Conservation (phyloP, 2,888 invertebrate genomes). For the Steromphala cineraria region DNA sequence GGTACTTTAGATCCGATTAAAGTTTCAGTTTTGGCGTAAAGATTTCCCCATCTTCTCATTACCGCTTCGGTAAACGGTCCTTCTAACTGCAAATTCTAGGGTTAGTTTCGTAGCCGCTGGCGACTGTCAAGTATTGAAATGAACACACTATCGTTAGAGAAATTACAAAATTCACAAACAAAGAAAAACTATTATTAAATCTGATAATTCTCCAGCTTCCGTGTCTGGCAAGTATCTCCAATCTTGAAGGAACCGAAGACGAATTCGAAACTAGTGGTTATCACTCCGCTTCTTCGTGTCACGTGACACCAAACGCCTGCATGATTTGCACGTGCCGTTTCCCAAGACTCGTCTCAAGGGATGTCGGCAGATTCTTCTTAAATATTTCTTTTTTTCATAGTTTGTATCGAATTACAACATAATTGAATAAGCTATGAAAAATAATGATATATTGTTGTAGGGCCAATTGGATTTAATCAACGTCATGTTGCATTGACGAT, state of each 20-base stretch:
- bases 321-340: not conserved
- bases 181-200: slow-evolving; percentile 19
- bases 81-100: slow-evolving; percentile 13
- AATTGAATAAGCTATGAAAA: too few species aligned
- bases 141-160: slow-evolving; percentile 10
- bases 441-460: too few species aligned
- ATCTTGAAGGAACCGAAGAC: not conserved
- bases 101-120: slow-evolving; percentile 9
- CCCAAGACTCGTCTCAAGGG: not conserved
- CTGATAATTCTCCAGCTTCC: slow-evolving; percentile 5
- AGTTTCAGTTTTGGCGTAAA: not conserved
- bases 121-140: not conserved
- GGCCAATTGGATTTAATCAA: too few species aligned
- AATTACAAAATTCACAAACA: slow-evolving; percentile 20
- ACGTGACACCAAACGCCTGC: not conserved
- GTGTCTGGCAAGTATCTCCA: not conserved
- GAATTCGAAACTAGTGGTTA: slow-evolving; percentile 12
- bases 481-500: too few species aligned
- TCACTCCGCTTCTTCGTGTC: not conserved
- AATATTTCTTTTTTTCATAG: too few species aligned
- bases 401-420: too few species aligned
- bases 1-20: not conserved
- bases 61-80: not conserved
- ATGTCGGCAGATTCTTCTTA: not conserved
- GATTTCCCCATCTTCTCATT: not conserved